Conservation (phyloP, 2,888 invertebrate species). For the Zaprionus obscuricornis region DNA sequence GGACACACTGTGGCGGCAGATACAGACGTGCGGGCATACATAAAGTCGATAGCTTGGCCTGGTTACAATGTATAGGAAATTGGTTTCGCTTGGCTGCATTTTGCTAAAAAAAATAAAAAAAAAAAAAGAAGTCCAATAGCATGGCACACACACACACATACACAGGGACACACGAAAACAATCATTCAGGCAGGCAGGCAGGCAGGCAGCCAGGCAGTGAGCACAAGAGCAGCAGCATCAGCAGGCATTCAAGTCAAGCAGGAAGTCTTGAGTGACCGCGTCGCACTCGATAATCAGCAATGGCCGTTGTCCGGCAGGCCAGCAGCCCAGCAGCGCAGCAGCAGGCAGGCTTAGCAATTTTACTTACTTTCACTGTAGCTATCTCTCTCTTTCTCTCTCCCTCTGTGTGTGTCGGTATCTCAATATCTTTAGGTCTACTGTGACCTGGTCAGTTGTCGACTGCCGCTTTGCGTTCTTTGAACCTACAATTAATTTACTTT, state of each 20-base stretch:
- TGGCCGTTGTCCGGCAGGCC: conserved; percentile 30
- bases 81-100: conserved; percentile 76
- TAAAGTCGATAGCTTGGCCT: conserved; percentile 29
- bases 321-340: conserved; percentile 9
- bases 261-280: conserved; percentile 79
- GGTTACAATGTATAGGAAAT: conserved; percentile 70
- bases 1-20: conserved; percentile 20
- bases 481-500: conserved; percentile 81
- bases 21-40: background rate
- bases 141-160: conserved; percentile 11
- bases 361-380: background rate
- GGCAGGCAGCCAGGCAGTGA: conserved; percentile 1
- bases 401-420: too few relatives aligned
- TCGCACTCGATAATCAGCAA: conserved; percentile 75
- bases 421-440: too few relatives aligned
- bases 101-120: conserved; percentile 64
- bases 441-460: conserved; percentile 19
- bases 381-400: conserved; percentile 5
- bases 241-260: conserved; percentile 53
- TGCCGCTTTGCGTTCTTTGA: conserved; percentile 67
- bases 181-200: background rate
- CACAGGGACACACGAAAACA: background rate
- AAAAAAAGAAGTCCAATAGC: conserved; percentile 5
- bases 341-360: conserved; percentile 37
- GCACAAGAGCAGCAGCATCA: too few relatives aligned